These are phyloP conservation scores for Helicolenus hilgendorfi DNA, from an alignment of 2,797 vertebrate species.

Conservation along the genomic window DNA sequence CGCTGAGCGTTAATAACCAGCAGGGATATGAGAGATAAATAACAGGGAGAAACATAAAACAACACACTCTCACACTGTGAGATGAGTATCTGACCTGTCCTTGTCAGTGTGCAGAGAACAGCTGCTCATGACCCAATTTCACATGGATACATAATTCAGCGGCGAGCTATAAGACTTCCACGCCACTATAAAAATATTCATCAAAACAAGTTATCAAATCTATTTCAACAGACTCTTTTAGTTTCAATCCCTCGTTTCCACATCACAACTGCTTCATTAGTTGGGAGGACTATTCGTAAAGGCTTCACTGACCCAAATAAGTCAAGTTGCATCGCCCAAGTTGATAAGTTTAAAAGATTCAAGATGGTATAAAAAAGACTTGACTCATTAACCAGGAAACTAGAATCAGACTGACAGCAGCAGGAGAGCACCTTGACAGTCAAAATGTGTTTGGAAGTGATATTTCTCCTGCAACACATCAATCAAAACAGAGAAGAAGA, in stretches of 20 bases:
- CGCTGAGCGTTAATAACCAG: slow-evolving; percentile 72
- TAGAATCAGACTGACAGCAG: slow-evolving; percentile 53
- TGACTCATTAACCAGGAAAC: slow-evolving; percentile 51
- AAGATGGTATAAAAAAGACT: slow-evolving; percentile 63
- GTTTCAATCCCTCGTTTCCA: slow-evolving; percentile 12
- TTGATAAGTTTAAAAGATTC: slow-evolving; percentile 77
- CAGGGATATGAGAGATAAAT: slow-evolving; percentile 72
- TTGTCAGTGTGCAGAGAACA: slow-evolving; percentile 65
- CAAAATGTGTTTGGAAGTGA: slow-evolving; percentile 15
- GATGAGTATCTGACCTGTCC: slow-evolving; percentile 76
- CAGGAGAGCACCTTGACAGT: background rate
- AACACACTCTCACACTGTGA: slow-evolving; percentile 35
- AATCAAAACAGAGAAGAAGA: slow-evolving; percentile 9
- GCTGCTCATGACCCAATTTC: slow-evolving; percentile 77
- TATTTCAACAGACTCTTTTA: slow-evolving; percentile 35
- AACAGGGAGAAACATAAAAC: slow-evolving; percentile 67
- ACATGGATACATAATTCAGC: slow-evolving; percentile 78
- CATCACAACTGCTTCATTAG: slow-evolving; percentile 62
- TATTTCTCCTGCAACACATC: slow-evolving; percentile 20
- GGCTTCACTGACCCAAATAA: slow-evolving; percentile 78
- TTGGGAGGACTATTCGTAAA: slow-evolving; percentile 60
- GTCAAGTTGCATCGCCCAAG: slow-evolving; percentile 71
- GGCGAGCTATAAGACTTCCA: slow-evolving; percentile 43
- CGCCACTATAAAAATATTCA: slow-evolving; percentile 72
- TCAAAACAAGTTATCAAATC: slow-evolving; percentile 69